Evolutionary conservation across 2,888 invertebrate species (phyloP).

Genomic region (Watsonalla binaria): DNA sequence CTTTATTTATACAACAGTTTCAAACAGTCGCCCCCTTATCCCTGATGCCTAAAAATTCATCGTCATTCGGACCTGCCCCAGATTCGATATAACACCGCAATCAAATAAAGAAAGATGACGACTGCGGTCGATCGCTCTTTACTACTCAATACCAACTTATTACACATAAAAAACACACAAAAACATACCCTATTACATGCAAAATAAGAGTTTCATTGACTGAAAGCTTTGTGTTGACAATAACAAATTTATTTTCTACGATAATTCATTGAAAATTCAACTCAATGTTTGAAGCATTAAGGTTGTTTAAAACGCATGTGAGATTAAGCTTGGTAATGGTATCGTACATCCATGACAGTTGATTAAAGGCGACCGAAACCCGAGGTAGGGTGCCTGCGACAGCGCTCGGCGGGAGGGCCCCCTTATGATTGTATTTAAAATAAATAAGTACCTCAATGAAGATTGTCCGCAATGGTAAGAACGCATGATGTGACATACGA

Average conservation of each 20-base stretch:
- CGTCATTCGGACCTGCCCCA: conserved; percentile 54
- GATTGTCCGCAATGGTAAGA: conserved; percentile 64
- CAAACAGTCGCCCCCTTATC: background rate
- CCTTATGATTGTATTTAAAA: conserved; percentile 79
- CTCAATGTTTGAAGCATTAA: conserved; percentile 5
- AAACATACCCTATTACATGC: conserved; percentile 17
- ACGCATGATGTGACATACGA: conserved; percentile 40
- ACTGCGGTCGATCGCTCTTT: conserved; percentile 33
- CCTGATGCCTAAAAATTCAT: conserved; percentile 34
- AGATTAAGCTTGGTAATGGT: conserved; percentile 36
- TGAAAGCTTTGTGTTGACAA: background rate
- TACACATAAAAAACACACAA: conserved; percentile 14
- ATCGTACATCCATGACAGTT: conserved; percentile 71
- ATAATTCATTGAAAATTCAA: background rate
- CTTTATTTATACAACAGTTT: background rate
- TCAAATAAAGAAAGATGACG: conserved; percentile 65
- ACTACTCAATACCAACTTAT: conserved; percentile 26
- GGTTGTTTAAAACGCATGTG: conserved; percentile 3
- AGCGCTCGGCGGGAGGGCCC: conserved; percentile 68
- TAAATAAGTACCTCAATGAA: conserved; percentile 79
- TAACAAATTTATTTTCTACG: background rate
- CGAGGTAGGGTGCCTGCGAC: conserved; percentile 75
- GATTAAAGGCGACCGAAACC: conserved; percentile 77
- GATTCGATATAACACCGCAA: conserved; percentile 60
- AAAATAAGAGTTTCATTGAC: background rate